A percentile compares a stretch with the other conserved stretches of the same genome.
phyloP scores from a whole-genome alignment of 1,140 invertebrate genomes.

The Zaprionus inermis region DNA sequence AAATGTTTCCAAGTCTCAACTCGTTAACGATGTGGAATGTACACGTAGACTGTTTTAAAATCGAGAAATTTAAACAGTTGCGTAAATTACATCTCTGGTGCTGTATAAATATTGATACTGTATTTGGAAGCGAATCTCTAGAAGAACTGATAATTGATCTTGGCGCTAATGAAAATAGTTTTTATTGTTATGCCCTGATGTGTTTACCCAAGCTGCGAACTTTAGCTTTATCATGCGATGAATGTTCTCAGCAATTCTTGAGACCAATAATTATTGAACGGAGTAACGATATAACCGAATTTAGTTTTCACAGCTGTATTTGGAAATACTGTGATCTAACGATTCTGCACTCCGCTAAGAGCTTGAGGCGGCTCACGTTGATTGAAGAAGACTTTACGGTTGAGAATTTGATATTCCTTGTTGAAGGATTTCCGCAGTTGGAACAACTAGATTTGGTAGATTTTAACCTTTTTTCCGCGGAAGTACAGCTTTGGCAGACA shows the following conservation, averaged over 20 bases:
- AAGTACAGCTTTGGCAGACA: slow-evolving; percentile 19
- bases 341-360: not conserved
- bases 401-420: not conserved
- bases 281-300: not conserved
- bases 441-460: slow-evolving; percentile 18
- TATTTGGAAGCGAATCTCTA: not conserved
- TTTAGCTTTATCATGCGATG: not conserved
- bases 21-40: not conserved
- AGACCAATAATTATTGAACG: too few species aligned
- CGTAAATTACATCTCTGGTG: slow-evolving; percentile 10
- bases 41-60: not conserved
- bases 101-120: not conserved
- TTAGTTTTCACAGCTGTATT: not conserved
- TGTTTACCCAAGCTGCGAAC: slow-evolving; percentile 6
- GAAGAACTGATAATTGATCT: slow-evolving; percentile 12
- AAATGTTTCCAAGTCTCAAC: slow-evolving; percentile 1
- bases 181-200: not conserved
- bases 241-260: too few species aligned
- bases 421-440: not conserved
- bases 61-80: slow-evolving; percentile 1
- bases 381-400: not conserved
- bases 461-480: not conserved
- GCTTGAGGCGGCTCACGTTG: not conserved
- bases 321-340: not conserved
- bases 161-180: not conserved